These are phyloP conservation scores for Acanthoscelides obtectus DNA, from an alignment of 2,888 invertebrate genomes.

Conservation along the genomic window DNA sequence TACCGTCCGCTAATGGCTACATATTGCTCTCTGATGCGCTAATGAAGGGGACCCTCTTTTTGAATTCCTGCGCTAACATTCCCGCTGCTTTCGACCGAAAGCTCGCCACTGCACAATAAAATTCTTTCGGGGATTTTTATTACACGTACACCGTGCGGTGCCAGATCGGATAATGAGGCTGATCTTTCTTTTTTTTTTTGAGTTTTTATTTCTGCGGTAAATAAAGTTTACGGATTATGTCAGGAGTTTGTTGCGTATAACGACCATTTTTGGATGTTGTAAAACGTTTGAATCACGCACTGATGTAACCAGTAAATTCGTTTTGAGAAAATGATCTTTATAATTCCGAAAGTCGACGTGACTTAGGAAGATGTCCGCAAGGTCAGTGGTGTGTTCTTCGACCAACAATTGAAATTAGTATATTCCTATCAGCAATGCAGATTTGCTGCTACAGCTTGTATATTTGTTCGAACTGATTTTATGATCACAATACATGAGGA, in stretches of 20 bases:
- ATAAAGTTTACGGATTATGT: neutral
- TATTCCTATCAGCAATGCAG: no score
- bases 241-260: neutral
- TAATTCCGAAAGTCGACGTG: no score
- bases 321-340: no score
- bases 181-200: neutral
- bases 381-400: no score
- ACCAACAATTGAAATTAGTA: no score
- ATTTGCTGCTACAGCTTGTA: no score
- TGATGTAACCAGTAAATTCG: no score
- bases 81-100: neutral
- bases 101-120: neutral
- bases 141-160: neutral
- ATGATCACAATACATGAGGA: no score
- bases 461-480: no score
- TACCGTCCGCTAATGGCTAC: neutral
- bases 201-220: neutral
- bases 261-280: neutral
- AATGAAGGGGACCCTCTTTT: neutral
- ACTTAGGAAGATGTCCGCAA: no score
- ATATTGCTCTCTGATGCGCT: neutral
- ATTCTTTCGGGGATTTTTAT: neutral
- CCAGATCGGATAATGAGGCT: neutral
- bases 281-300: neutral
- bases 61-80: neutral